These are phyloP conservation scores for Alviniconcha marisindica DNA, from an alignment of 1,140 invertebrate genomes.

Conservation along the genomic window DNA sequence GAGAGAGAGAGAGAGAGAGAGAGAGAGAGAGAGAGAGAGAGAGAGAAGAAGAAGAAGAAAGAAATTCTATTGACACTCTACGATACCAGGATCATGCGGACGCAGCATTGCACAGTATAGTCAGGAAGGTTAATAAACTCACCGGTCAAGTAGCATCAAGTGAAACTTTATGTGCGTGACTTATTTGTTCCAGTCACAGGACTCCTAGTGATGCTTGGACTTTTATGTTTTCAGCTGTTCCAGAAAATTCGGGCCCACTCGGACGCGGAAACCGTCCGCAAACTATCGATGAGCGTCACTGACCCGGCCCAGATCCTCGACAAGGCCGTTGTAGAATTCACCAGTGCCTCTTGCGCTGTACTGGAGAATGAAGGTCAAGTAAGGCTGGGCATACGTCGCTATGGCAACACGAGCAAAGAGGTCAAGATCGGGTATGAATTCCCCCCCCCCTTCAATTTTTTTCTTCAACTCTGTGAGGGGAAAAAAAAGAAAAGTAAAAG, in stretches of 20 bases:
- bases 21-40: too few species aligned
- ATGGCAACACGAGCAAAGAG: constrained; percentile 77
- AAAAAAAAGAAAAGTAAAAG: too few species aligned
- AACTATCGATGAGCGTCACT: neutral
- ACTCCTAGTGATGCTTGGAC: too few species aligned
- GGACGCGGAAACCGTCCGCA: neutral
- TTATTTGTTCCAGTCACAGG: too few species aligned
- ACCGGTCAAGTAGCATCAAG: too few species aligned
- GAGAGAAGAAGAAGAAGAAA: too few species aligned
- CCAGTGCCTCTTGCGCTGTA: constrained; percentile 79
- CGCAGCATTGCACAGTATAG: too few species aligned
- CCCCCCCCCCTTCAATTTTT: neutral
- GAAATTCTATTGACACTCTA: too few species aligned
- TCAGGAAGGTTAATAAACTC: too few species aligned
- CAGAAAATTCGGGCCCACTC: constrained; percentile 26
- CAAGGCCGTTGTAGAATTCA: constrained; percentile 80
- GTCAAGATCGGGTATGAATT: constrained; percentile 77
- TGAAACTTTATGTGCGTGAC: too few species aligned
- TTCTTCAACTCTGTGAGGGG: neutral
- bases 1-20: too few species aligned
- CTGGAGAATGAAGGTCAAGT: constrained; percentile 82
- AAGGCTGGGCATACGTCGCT: constrained; percentile 78
- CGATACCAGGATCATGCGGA: too few species aligned
- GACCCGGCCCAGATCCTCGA: constrained; percentile 45
- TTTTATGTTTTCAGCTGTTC: constrained; percentile 19